Evolutionary conservation across 2,888 invertebrate genomes (phyloP).

Genomic region (Calameuta filiformis): DNA sequence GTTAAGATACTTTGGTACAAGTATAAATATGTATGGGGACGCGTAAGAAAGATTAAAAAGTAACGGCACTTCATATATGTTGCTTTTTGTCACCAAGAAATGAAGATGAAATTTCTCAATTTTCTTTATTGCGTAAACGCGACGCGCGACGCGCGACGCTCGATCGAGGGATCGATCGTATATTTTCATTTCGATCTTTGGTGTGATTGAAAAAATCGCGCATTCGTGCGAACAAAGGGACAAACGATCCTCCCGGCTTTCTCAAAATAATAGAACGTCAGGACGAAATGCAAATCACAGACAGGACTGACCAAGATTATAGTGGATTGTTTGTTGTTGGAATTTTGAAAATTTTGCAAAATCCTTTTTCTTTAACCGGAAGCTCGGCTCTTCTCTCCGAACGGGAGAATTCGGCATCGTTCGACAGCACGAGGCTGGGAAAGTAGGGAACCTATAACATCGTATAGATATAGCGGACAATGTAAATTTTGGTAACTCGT

Average conservation of each 20-base stretch:
- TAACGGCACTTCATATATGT: conserved; percentile 45
- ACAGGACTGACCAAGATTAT: conserved; percentile 58
- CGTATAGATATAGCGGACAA: too few relatives aligned
- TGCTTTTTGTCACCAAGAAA: too few relatives aligned
- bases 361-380: too few relatives aligned
- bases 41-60: conserved; percentile 26
- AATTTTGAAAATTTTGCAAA: background rate
- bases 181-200: background rate
- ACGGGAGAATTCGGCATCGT: too few relatives aligned
- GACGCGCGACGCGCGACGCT: background rate
- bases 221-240: background rate
- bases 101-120: too few relatives aligned
- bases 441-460: too few relatives aligned
- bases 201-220: background rate
- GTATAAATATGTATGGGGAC: background rate
- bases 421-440: too few relatives aligned
- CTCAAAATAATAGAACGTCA: background rate
- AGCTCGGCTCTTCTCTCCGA: too few relatives aligned
- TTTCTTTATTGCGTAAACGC: conserved; percentile 4
- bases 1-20: too few relatives aligned
- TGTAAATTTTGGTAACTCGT: background rate
- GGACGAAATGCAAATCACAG: background rate
- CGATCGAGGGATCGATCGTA: background rate
- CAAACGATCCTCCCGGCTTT: too few relatives aligned
- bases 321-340: conserved; percentile 13